Conservation (phyloP, 1,140 invertebrate species). For the Drosophila repleta region DNA sequence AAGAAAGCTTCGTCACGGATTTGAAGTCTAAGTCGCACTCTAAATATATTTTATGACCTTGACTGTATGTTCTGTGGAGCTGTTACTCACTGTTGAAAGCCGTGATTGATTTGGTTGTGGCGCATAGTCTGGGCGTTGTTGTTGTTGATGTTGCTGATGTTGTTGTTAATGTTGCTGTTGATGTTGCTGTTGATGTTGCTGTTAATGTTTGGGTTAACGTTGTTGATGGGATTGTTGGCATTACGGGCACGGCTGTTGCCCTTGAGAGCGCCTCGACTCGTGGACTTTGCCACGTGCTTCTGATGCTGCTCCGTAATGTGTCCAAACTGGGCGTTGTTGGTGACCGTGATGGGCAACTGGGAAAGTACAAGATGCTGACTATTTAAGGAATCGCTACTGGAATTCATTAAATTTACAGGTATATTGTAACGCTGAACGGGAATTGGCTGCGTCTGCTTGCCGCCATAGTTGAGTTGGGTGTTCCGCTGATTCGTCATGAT, state of each 20-base stretch:
- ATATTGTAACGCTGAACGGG: slow-evolving; percentile 62
- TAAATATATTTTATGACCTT: too few species aligned
- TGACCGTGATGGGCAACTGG: slow-evolving; percentile 64
- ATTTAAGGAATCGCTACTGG: background rate
- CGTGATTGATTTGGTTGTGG: slow-evolving; percentile 53
- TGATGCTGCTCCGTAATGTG: slow-evolving; percentile 57
- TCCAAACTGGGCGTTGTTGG: slow-evolving; percentile 28
- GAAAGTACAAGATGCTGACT: background rate
- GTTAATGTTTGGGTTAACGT: slow-evolving; percentile 13
- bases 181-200: slow-evolving; percentile 23
- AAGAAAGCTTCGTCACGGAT: too few species aligned
- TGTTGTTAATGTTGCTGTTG: slow-evolving; percentile 31
- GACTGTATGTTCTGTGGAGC: background rate
- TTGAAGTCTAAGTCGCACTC: background rate
- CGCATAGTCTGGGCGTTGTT: slow-evolving; percentile 47
- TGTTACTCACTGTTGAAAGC: slow-evolving; percentile 55
- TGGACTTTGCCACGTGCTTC: slow-evolving; percentile 45
- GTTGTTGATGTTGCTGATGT: slow-evolving; percentile 12
- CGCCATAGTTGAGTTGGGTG: slow-evolving; percentile 20
- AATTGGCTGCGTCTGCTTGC: slow-evolving; percentile 35
- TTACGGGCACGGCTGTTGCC: slow-evolving; percentile 28
- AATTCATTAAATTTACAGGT: slow-evolving; percentile 46
- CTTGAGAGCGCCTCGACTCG: slow-evolving; percentile 40
- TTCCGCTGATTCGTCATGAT: slow-evolving; percentile 46
- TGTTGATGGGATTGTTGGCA: slow-evolving; percentile 18